Conservation (phyloP, 2,113 vertebrate genomes). For the Ranitomeya imitator region DNA sequence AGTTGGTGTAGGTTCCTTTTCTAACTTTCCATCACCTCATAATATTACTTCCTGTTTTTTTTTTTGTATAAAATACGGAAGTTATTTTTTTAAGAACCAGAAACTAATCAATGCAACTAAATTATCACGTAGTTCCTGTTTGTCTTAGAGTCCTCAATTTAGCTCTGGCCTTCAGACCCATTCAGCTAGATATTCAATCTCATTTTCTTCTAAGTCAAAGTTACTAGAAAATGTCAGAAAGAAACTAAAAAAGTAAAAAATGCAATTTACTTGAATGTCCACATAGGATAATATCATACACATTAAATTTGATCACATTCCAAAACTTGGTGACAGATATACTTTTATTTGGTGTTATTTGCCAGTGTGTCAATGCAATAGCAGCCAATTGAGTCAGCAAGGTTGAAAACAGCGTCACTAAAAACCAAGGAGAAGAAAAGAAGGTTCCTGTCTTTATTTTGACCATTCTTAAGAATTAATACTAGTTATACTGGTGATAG, state of each 20-base stretch:
- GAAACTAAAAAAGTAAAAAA: too few relatives aligned
- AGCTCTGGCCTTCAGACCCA: neutral
- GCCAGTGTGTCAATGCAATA: too few relatives aligned
- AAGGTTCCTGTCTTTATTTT: neutral
- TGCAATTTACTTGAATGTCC: too few relatives aligned
- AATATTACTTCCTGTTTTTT: constrained; percentile 6
- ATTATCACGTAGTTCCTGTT: neutral
- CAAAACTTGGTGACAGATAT: too few relatives aligned
- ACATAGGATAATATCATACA: too few relatives aligned
- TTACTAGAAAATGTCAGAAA: too few relatives aligned
- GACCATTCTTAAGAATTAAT: neutral
- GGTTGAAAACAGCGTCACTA: too few relatives aligned
- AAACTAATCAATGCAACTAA: neutral
- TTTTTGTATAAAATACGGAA: neutral
- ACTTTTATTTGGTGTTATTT: too few relatives aligned
- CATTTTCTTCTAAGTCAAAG: too few relatives aligned
- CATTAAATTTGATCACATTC: too few relatives aligned
- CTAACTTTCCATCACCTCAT: constrained; percentile 1
- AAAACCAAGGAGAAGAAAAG: neutral
- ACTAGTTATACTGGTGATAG: neutral
- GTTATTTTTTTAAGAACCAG: neutral
- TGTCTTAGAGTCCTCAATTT: neutral
- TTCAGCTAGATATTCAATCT: neutral
- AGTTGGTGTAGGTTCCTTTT: neutral
- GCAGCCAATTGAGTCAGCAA: too few relatives aligned